phyloP scores from a whole-genome alignment of 2,113 vertebrate genomes.

The Callithrix jacchus region DNA sequence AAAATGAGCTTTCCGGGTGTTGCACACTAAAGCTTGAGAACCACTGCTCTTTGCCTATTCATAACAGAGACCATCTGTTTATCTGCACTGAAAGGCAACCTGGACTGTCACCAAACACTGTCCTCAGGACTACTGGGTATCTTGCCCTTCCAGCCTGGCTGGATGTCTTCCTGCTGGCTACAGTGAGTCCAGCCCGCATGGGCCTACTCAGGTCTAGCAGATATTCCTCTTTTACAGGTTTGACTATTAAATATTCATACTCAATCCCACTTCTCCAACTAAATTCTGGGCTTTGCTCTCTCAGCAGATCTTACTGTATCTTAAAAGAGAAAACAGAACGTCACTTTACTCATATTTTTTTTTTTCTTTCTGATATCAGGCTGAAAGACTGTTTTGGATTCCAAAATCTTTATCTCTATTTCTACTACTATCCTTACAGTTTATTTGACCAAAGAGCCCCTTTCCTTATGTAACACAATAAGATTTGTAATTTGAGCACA shows the following conservation, averaged over 20 bases:
- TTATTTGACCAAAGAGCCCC: background rate
- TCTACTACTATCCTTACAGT: background rate
- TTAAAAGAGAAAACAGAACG: background rate
- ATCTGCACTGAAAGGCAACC: slow-evolving; percentile 2
- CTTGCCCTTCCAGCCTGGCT: background rate
- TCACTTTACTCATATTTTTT: background rate
- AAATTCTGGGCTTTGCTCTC: background rate
- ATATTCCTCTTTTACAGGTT: background rate
- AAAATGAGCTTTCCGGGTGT: background rate
- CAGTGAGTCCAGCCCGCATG: background rate
- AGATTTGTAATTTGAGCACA: background rate
- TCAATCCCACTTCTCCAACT: background rate
- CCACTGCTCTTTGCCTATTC: background rate
- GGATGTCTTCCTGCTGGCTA: background rate
- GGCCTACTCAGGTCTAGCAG: background rate
- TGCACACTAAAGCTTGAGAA: background rate
- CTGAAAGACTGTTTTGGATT: background rate
- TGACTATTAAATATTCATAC: background rate
- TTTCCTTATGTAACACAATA: background rate
- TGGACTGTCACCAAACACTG: slow-evolving; percentile 48
- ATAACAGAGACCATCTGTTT: slow-evolving; percentile 38
- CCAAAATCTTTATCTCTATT: background rate
- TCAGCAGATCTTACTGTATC: background rate
- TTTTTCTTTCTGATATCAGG: background rate
- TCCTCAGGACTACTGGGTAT: background rate